Percentiles rank a stretch among this genome's conserved stretches.
phyloP scores from a whole-genome alignment of 2,113 vertebrate genomes.

The Hiodon alosoides region DNA sequence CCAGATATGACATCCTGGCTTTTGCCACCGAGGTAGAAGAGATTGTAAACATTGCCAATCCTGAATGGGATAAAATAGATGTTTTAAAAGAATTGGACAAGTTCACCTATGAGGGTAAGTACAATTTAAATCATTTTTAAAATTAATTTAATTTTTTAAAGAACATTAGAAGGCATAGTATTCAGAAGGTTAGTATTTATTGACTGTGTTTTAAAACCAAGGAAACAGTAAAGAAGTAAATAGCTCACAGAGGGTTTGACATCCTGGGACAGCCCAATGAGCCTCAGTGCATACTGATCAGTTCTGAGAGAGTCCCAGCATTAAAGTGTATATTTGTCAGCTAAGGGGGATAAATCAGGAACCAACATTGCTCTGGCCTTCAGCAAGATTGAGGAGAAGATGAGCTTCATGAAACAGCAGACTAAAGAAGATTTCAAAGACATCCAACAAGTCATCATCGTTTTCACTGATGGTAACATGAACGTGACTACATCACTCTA shows the following conservation, averaged over 20 bases:
- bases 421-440: conserved; percentile 30
- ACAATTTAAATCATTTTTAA: background rate
- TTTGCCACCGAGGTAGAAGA: conserved; percentile 48
- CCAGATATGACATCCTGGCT: conserved; percentile 60
- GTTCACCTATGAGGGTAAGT: conserved; percentile 41
- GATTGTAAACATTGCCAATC: conserved; percentile 45
- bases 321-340: background rate
- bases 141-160: background rate
- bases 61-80: accelerated
- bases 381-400: conserved; percentile 27
- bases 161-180: background rate
- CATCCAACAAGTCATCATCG: conserved; percentile 52
- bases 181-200: background rate
- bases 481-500: background rate
- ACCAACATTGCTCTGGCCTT: conserved; percentile 57
- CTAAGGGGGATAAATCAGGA: conserved; percentile 38
- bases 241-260: too few species aligned
- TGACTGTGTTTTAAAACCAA: background rate
- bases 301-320: too few species aligned
- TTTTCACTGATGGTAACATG: conserved; percentile 66
- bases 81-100: background rate
- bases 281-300: too few species aligned
- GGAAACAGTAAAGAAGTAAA: too few species aligned
- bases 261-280: too few species aligned
- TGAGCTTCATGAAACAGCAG: conserved; percentile 33